These are phyloP conservation scores for Chouioia cunea DNA, from an alignment of 2,888 invertebrate species.

Conservation along the genomic window DNA sequence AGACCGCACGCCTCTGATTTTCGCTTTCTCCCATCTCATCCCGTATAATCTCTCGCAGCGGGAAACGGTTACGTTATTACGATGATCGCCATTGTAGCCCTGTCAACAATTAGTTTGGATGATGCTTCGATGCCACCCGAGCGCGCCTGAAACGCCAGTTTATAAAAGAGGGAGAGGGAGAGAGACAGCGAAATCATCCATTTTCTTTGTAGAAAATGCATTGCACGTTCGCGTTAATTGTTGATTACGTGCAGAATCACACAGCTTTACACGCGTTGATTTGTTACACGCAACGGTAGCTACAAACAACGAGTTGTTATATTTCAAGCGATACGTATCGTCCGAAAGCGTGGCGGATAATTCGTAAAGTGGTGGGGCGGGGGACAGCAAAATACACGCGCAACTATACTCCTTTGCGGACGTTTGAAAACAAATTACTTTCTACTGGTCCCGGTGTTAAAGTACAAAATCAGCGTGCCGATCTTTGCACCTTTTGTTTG, in stretches of 20 bases:
- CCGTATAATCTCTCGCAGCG: slow-evolving; percentile 47
- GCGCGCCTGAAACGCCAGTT: too few relatives aligned
- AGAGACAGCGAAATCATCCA: too few relatives aligned
- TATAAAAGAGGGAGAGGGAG: too few relatives aligned
- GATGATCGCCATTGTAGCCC: slow-evolving; percentile 59
- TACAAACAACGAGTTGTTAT: too few relatives aligned
- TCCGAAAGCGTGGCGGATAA: too few relatives aligned
- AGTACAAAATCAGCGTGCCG: neutral
- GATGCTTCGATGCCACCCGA: slow-evolving; percentile 55
- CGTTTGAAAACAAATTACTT: slow-evolving; percentile 22
- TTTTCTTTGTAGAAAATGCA: neutral
- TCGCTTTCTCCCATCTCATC: slow-evolving; percentile 22
- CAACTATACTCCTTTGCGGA: too few relatives aligned
- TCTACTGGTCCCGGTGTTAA: neutral
- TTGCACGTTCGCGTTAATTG: slow-evolving; percentile 19
- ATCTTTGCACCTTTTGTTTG: neutral
- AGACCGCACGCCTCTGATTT: neutral
- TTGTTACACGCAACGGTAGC: neutral
- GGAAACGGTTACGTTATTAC: slow-evolving; percentile 60
- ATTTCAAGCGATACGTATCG: too few relatives aligned
- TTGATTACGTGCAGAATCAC: too few relatives aligned
- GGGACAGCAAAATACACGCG: too few relatives aligned
- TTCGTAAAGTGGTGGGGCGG: too few relatives aligned
- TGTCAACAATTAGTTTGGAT: slow-evolving; percentile 66
- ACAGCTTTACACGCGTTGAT: neutral